Percentiles rank a stretch among this genome's conserved stretches.
These are phyloP conservation scores for Eucera pruinosa DNA, from an alignment of 2,888 invertebrate genomes.

Conservation along the genomic window DNA sequence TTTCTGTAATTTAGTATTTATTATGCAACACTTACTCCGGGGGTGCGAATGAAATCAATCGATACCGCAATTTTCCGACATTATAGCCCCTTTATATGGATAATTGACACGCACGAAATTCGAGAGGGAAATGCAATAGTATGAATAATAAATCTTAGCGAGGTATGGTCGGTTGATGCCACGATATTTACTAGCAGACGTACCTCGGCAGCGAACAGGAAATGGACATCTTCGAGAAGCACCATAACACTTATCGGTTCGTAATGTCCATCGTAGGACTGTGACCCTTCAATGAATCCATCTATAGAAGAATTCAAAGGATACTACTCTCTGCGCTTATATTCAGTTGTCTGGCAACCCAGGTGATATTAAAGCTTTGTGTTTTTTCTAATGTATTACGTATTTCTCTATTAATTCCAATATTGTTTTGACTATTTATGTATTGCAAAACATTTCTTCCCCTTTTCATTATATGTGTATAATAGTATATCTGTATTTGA, in stretches of 20 bases:
- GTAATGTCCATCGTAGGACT: conserved; percentile 19
- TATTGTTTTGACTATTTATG: no score
- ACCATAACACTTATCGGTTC: conserved; percentile 4
- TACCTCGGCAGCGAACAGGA: neutral
- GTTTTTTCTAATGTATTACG: no score
- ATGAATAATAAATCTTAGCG: neutral
- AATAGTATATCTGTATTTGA: no score
- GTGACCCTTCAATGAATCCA: conserved; percentile 23
- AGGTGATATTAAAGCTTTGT: conserved; percentile 10
- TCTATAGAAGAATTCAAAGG: neutral
- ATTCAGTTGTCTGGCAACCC: neutral
- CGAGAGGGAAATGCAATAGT: neutral
- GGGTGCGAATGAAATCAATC: no score
- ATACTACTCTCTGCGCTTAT: neutral
- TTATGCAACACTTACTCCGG: no score
- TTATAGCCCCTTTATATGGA: neutral
- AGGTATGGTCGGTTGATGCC: neutral
- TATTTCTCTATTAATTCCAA: no score
- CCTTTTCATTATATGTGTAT: no score
- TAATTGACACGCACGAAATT: neutral
- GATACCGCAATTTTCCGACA: neutral
- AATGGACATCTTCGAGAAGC: conserved; percentile 11
- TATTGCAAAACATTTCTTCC: no score
- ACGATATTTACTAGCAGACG: neutral
- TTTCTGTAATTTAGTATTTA: no score